phyloP scores from a whole-genome alignment of 1,140 invertebrate genomes.

The Trichonephila clavata region DNA sequence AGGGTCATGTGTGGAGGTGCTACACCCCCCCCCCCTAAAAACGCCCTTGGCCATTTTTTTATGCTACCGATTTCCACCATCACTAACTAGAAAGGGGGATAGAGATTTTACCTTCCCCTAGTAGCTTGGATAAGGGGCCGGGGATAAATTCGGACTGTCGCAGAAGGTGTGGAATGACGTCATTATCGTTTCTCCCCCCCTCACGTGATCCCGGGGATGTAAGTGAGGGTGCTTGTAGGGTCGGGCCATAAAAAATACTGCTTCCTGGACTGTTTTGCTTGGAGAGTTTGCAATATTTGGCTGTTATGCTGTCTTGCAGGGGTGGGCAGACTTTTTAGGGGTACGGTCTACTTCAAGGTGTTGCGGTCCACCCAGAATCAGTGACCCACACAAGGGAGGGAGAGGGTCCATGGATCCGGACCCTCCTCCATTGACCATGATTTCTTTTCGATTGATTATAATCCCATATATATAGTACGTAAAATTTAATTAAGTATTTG shows the following conservation, averaged over 20 bases:
- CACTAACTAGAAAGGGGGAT: conserved; percentile 44
- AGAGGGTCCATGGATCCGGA: too few relatives aligned
- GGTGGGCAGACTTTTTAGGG: too few relatives aligned
- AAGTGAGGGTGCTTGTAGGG: conserved; percentile 53
- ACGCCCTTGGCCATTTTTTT: conserved; percentile 30
- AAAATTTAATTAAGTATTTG: too few relatives aligned
- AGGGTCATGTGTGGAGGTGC: conserved; percentile 68
- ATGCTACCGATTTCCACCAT: not conserved
- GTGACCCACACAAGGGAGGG: too few relatives aligned
- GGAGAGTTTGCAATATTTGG: not conserved
- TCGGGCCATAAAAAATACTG: conserved; percentile 60
- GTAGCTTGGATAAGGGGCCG: conserved; percentile 22
- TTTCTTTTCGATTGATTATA: too few relatives aligned
- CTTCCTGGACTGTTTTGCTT: conserved; percentile 57
- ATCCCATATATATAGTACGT: too few relatives aligned
- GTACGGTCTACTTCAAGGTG: too few relatives aligned
- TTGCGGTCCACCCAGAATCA: too few relatives aligned
- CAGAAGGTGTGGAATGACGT: conserved; percentile 74
- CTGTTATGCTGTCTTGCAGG: not conserved
- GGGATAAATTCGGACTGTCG: conserved; percentile 51
- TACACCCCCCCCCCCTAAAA: not conserved
- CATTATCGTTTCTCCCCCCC: conserved; percentile 45
- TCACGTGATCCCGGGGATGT: not conserved
- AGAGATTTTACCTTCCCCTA: not conserved
- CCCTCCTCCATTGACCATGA: too few relatives aligned